Base-by-base conservation (phyloP, 2,888 invertebrate genomes). In the Drosophila crucigera region DNA sequence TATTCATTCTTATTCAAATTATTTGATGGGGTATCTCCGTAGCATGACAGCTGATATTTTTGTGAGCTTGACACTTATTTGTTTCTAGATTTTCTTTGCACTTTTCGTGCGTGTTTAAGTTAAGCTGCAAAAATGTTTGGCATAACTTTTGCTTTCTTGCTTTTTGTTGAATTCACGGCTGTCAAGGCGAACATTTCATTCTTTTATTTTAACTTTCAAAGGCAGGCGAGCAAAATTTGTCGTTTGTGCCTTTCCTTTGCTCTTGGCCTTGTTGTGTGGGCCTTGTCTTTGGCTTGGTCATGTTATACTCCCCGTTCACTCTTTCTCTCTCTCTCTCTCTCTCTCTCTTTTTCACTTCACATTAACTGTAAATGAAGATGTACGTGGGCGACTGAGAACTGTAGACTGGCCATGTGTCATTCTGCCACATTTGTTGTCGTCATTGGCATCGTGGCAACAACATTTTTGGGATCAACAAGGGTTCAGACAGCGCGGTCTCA, bases 141-240 rank as follows among this genome's bases (percentile, higher is more conserved):
- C 82, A 80, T 84, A 86, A 82, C 89, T 83, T 83, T 80, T 75
- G 56, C 78, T 66, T 68, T 64, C 30, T 39, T 33, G 37, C 39
- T 16, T 25, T n/a, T 41, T 37, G 62, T 50, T 47, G 55, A 60
- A 72, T 59, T 35, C 59, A 71, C 56, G 49, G 43, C 54, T 65
- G 58, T 61, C 67, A 52, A 22, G 37, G 49, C 39, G 63, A 60
- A 35, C 35, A 70, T 55, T 74, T 83, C 16, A 35, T 66, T 66
- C 79, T 78, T 81, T 86, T 86, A 76, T 84, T 84, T 89, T 73
- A 82, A 89, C 76, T 77, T 80, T 78, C 58, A 47, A 53, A 64
- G 56, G 66, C 66, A 56, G 59, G 4, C 60, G 49, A 33, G 49
- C 53, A 69, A 73, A 73, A 62, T 73, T 73, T 80, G 64, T 69